Percentiles rank a stretch among this genome's conserved stretches.
Conservation (phyloP, 2,797 vertebrate genomes). For the Champsocephalus esox region DNA sequence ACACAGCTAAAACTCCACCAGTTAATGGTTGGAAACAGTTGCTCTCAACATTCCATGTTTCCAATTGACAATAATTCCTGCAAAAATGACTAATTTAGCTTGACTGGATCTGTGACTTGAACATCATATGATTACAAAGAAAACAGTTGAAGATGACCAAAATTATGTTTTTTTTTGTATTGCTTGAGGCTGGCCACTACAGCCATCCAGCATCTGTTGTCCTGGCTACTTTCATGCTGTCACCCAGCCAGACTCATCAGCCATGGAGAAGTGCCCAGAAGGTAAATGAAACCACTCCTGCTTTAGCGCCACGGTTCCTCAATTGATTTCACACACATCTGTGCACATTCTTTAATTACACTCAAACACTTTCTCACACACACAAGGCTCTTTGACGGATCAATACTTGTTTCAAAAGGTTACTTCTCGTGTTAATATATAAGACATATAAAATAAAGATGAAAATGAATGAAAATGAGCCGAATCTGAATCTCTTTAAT, state of each 20-base stretch:
- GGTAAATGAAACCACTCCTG: slow-evolving; percentile 67
- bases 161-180: background rate
- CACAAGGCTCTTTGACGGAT: slow-evolving; percentile 2
- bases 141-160: slow-evolving; percentile 5
- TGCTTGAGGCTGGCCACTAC: slow-evolving; percentile 13
- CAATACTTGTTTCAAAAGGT: slow-evolving; percentile 17
- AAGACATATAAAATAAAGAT: slow-evolving; percentile 36
- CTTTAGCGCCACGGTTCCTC: slow-evolving; percentile 42
- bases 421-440: slow-evolving; percentile 19
- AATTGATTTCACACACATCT: slow-evolving; percentile 53
- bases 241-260: slow-evolving; percentile 57
- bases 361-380: background rate
- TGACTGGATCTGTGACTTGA: background rate
- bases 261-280: slow-evolving; percentile 62
- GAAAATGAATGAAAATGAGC: slow-evolving; percentile 39
- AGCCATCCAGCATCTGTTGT: slow-evolving; percentile 36
- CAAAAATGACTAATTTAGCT: background rate
- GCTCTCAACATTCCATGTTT: no score
- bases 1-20: no score
- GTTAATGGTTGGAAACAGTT: no score
- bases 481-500: slow-evolving; percentile 31
- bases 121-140: background rate
- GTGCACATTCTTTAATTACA: slow-evolving; percentile 27
- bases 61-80: background rate
- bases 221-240: slow-evolving; percentile 45